Evolutionary conservation across 37 sponge, comb jelly and placozoan genomes (phyloP), one percentile per base, ranked within the genome.

Genomic region (Axinella damicornis): DNA sequence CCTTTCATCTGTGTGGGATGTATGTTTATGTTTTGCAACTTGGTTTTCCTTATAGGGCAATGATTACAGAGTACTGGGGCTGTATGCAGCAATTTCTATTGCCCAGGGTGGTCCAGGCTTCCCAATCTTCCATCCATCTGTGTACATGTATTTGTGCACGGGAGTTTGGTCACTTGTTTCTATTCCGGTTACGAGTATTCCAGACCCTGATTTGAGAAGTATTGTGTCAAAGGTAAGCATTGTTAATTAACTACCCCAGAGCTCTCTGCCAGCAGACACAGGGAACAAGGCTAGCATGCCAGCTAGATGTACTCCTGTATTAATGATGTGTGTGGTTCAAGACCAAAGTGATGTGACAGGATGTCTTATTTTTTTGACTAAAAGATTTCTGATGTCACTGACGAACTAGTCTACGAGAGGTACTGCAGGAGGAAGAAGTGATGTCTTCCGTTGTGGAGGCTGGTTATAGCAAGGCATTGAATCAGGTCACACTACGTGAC

Each of bases 51-150:
- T n/a, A n/a, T n/a, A 64, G 65, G n/a, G 21, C 25, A 30, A 19
- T 21, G 65, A 64, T 30, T 64, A 64, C 65, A 64, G 25, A 64
- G 25, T 64, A 22, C 53, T 73, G 20, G 73, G 73, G 18, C n/a
- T 46, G 13, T 73, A 73, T 73, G n/a, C 53, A 46, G 73, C 73
- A 46, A 73, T 73, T 52, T 73, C 73, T 37, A 5, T 73, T 22
- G 53, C 36, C n/a, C 73, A 41, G 53, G 73, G 73, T 28, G 73
- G 73, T 22, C 53, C 53, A 28, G 73, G 73, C n/a, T 41, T 69
- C 52, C 73, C 73, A 25, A 20, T 73, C 6, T 28, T 73, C 53
- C 73, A 73, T 54, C 41, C 19, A 19, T 18, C n/a, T 73, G 73
- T 73, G 13, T 73, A 46, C 27, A 2, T 46, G 2, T 73, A 73